Evolutionary conservation across 2,888 invertebrate species (phyloP).

Genomic region (Nephrotoma flavescens): DNA sequence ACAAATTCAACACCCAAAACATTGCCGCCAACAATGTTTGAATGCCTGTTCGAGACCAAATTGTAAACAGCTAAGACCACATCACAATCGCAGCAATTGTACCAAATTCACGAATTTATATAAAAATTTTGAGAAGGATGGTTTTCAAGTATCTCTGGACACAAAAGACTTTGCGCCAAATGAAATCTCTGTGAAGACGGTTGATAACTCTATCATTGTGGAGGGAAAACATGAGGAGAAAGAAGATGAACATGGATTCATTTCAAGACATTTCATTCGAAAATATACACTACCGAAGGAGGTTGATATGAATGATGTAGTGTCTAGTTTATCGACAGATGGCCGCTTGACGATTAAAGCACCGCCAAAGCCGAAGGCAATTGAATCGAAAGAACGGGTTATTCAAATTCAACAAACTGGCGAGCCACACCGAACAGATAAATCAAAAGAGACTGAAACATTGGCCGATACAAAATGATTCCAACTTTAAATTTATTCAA

Average conservation of each 20-base stretch:
- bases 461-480: background rate
- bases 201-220: constrained; percentile 44
- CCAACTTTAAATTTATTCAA: no score
- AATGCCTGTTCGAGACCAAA: background rate
- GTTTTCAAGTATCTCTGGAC: constrained; percentile 53
- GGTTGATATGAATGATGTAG: constrained; percentile 53
- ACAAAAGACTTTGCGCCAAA: constrained; percentile 54
- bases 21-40: background rate
- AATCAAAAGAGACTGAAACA: constrained; percentile 12
- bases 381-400: constrained; percentile 28
- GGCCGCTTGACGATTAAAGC: constrained; percentile 63
- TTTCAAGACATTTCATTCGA: constrained; percentile 66
- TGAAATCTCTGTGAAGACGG: constrained; percentile 54
- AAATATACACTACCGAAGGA: constrained; percentile 52
- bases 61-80: background rate
- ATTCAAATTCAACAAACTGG: constrained; percentile 41
- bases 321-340: constrained; percentile 65
- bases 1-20: background rate
- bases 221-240: constrained; percentile 60
- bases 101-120: background rate
- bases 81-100: background rate
- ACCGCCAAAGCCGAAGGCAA: constrained; percentile 31
- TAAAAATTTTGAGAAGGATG: constrained; percentile 41
- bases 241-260: constrained; percentile 55
- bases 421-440: constrained; percentile 37